A percentile compares a stretch with the other conserved stretches of the same genome.
Conservation (phyloP, 2,888 invertebrate genomes). For the Ramazzottius varieornatus region DNA sequence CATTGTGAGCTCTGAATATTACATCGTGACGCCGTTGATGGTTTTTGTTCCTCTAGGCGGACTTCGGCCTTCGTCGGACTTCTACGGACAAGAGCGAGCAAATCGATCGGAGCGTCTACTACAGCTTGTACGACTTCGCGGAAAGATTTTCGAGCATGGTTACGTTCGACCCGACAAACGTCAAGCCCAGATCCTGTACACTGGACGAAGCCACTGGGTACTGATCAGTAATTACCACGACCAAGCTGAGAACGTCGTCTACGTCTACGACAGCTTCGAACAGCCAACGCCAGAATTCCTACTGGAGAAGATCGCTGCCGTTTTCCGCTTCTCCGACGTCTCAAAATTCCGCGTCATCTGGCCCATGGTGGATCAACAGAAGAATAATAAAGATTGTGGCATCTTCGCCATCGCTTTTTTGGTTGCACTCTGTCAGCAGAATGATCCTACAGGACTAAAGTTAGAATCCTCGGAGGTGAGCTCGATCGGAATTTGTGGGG, state of each 20-base stretch:
- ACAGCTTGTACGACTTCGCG: background rate
- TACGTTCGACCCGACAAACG: background rate
- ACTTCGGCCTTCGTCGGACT: background rate
- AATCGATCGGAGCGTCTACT: background rate
- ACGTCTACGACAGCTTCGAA: background rate
- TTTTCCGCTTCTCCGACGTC: background rate
- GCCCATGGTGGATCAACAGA: conserved; percentile 1
- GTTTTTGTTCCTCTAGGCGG: no score
- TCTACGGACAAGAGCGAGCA: background rate
- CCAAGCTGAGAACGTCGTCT: background rate
- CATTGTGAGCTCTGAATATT: no score
- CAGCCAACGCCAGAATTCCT: background rate
- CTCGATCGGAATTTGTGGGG: background rate
- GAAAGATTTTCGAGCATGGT: background rate
- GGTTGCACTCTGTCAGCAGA: background rate
- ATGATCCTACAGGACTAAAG: background rate
- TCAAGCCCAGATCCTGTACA: conserved; percentile 3
- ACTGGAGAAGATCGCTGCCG: background rate
- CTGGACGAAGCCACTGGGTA: background rate
- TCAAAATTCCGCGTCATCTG: background rate
- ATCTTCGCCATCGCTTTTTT: background rate
- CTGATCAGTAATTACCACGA: background rate
- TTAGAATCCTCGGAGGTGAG: background rate
- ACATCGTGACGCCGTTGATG: no score
- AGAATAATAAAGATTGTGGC: conserved; percentile 1